Evolutionary conservation across 2,797 vertebrate species (phyloP).

Genomic region (Tangara arthus): DNA sequence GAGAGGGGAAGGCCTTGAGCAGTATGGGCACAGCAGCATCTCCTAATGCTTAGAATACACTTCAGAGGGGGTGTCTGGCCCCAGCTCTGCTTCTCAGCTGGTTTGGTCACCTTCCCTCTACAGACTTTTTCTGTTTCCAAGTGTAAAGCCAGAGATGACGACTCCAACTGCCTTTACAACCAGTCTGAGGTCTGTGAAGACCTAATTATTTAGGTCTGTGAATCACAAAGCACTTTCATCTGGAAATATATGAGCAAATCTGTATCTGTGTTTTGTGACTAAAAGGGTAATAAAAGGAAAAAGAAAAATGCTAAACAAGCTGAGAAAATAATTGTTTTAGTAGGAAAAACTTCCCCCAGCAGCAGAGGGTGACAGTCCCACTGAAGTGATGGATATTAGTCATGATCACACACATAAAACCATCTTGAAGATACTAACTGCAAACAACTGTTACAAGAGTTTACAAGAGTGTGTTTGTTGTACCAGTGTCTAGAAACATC

Average conservation of each 20-base stretch:
- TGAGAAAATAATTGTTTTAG: neutral
- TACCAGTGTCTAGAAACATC: constrained; percentile 15
- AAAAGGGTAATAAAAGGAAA: neutral
- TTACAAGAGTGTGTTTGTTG: constrained; percentile 13
- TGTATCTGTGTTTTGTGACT: neutral
- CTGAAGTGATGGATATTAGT: neutral
- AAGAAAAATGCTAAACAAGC: constrained; percentile 6
- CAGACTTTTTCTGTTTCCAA: neutral
- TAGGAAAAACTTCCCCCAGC: neutral
- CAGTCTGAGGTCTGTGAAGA: neutral
- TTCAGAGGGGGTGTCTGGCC: neutral
- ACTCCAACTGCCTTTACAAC: neutral
- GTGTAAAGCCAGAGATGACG: neutral
- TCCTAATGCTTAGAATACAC: neutral
- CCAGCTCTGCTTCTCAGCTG: neutral
- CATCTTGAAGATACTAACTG: constrained; percentile 1
- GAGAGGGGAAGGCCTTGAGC: fast-evolving
- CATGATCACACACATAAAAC: neutral
- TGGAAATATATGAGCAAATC: neutral
- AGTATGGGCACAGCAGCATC: neutral
- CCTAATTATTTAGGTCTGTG: neutral
- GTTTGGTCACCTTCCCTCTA: neutral
- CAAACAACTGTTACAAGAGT: constrained; percentile 34
- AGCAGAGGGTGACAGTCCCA: neutral
- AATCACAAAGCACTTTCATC: constrained; percentile 14